phyloP scores from a whole-genome alignment of 2,888 invertebrate genomes.

The Aradus depressus region DNA sequence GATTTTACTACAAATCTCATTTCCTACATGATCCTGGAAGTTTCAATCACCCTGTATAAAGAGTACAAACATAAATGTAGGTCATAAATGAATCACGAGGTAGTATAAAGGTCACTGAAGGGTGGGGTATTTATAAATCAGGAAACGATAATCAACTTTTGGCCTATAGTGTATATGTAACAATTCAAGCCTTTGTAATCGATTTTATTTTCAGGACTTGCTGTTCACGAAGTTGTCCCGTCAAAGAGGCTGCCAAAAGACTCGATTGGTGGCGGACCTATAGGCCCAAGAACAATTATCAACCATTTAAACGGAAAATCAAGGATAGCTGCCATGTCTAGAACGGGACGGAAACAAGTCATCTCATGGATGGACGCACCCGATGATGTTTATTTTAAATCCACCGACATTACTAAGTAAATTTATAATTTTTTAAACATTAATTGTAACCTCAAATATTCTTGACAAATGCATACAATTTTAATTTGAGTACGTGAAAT shows the following conservation, averaged over 20 bases:
- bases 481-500: no score
- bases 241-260: slow-evolving; percentile 54
- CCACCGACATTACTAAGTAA: slow-evolving; percentile 82
- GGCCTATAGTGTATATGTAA: no score
- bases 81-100: no score
- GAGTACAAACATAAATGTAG: no score
- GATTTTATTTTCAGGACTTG: slow-evolving; percentile 35
- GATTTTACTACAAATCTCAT: no score
- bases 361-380: slow-evolving; percentile 98
- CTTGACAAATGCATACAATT: no score
- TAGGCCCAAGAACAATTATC: slow-evolving; percentile 35
- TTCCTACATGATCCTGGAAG: no score
- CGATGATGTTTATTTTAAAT: slow-evolving; percentile 91
- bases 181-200: no score
- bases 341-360: slow-evolving; percentile 76
- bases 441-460: slow-evolving; percentile 8
- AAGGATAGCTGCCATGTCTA: slow-evolving; percentile 59
- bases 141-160: no score
- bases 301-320: slow-evolving; percentile 68
- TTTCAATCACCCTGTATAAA: no score
- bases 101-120: no score
- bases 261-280: slow-evolving; percentile 45
- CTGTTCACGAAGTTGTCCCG: slow-evolving; percentile 44
- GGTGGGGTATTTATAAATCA: no score
- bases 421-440: slow-evolving; percentile 33